Conservation (phyloP, 1,140 invertebrate genomes). For the Drosophila hydei region DNA sequence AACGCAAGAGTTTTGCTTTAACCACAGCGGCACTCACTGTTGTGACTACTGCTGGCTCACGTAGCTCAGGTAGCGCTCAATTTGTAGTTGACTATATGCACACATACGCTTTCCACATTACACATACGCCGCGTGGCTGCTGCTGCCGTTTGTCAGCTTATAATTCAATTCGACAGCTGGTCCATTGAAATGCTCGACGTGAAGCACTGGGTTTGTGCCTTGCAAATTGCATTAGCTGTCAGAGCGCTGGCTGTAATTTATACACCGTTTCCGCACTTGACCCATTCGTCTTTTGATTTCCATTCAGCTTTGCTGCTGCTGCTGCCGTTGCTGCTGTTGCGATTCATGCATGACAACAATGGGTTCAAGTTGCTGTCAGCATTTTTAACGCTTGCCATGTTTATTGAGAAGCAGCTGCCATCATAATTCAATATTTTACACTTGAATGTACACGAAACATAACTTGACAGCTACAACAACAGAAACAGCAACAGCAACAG, state of each 20-base stretch:
- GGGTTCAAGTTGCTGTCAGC: constrained; percentile 77
- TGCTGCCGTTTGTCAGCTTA: constrained; percentile 62
- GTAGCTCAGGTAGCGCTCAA: constrained; percentile 41
- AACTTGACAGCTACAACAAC: constrained; percentile 63
- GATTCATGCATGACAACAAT: constrained; percentile 73
- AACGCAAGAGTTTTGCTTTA: constrained; percentile 40
- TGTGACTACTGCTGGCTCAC: constrained; percentile 19
- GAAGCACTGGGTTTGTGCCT: constrained; percentile 18
- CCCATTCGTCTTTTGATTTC: constrained; percentile 39
- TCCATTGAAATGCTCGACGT: constrained; percentile 28
- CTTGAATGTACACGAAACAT: constrained; percentile 75
- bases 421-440: constrained; percentile 82
- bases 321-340: not conserved
- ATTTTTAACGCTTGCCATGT: constrained; percentile 72
- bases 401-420: constrained; percentile 81
- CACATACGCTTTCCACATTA: constrained; percentile 45
- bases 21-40: not conserved
- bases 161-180: constrained; percentile 72
- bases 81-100: constrained; percentile 42
- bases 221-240: constrained; percentile 74
- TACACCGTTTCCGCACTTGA: constrained; percentile 52
- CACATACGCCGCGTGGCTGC: constrained; percentile 60
- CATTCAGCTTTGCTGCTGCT: constrained; percentile 7
- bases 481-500: constrained; percentile 16
- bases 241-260: constrained; percentile 55